A percentile compares a stretch with the other conserved stretches of the same genome.
Conservation (phyloP, 2,113 vertebrate genomes). For the Thamnophis sirtalis region DNA sequence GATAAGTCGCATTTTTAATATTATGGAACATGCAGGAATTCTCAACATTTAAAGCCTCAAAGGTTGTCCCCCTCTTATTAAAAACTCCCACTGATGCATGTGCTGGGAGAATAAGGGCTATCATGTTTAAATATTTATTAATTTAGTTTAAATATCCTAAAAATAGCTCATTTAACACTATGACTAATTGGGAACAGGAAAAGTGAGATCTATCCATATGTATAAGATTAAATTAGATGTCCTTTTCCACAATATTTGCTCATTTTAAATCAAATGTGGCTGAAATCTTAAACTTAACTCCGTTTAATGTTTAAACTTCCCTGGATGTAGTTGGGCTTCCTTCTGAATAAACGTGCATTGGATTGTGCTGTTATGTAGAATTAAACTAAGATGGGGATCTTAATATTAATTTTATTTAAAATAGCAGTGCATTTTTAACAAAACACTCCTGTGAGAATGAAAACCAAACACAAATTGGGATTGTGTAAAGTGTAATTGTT, state of each 20-base stretch:
- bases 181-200: neutral
- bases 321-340: neutral
- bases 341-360: neutral
- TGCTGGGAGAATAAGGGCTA: neutral
- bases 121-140: constrained; percentile 4
- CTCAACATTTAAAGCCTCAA: constrained; percentile 7
- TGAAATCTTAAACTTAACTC: neutral
- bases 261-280: neutral
- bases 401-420: neutral
- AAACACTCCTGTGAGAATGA: neutral
- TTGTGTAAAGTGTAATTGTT: neutral
- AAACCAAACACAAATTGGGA: neutral
- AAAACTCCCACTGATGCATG: neutral
- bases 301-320: neutral
- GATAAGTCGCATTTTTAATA: constrained; percentile 17
- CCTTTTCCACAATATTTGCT: neutral
- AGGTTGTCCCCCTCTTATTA: neutral
- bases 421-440: neutral
- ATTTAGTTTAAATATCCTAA: constrained; percentile 27
- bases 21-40: constrained; percentile 19
- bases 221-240: neutral
- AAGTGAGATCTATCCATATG: neutral
- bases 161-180: constrained; percentile 5
- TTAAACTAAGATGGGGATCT: neutral
- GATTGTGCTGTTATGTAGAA: neutral